Evolutionary conservation across 1,140 invertebrate species (phyloP).

Genomic region (Carposina sasakii): DNA sequence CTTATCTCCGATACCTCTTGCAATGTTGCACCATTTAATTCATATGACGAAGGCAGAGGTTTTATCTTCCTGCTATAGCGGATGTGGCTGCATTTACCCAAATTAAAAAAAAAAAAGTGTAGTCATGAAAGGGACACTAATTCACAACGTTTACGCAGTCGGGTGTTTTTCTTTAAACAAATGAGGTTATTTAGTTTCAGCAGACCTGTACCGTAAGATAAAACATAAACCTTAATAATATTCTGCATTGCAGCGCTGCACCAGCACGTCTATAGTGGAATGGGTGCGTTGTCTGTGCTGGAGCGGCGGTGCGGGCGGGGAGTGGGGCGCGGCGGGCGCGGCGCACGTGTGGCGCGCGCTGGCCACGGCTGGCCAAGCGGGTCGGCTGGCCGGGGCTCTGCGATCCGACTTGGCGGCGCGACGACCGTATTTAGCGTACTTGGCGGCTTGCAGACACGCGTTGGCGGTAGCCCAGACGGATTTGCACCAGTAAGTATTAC

Average conservation of each 20-base stretch:
- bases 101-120: too few relatives aligned
- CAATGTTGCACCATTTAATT: too few relatives aligned
- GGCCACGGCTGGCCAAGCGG: slow-evolving; percentile 22
- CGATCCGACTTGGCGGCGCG: slow-evolving; percentile 48
- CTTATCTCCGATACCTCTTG: too few relatives aligned
- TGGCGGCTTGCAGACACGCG: slow-evolving; percentile 80
- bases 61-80: too few relatives aligned
- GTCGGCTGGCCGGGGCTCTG: slow-evolving; percentile 45
- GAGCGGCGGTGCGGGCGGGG: slow-evolving; percentile 29
- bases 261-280: slow-evolving; percentile 45
- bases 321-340: slow-evolving; percentile 23
- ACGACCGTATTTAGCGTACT: slow-evolving; percentile 80
- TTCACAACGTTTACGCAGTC: too few relatives aligned
- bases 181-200: too few relatives aligned
- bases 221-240: not conserved
- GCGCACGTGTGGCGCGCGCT: too few relatives aligned
- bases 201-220: too few relatives aligned
- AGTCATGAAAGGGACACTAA: too few relatives aligned
- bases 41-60: too few relatives aligned
- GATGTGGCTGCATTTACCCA: too few relatives aligned
- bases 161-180: too few relatives aligned
- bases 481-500: slow-evolving; percentile 73
- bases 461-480: slow-evolving; percentile 78
- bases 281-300: slow-evolving; percentile 40
- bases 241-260: slow-evolving; percentile 31